Base-by-base conservation (phyloP, 2,797 vertebrate species). In the Sebastes steindachneri region DNA sequence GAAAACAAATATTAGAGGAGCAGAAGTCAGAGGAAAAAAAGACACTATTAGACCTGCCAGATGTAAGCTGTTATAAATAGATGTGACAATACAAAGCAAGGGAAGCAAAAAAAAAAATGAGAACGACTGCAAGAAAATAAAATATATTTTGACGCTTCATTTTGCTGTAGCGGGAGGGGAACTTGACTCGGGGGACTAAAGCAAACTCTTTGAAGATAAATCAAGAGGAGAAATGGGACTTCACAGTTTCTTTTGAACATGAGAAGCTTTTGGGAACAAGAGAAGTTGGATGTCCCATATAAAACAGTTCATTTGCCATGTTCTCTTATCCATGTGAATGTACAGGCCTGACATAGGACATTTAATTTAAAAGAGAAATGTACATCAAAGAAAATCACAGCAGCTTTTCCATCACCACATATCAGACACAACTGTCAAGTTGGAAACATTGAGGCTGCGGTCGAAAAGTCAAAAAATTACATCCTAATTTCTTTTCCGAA, bases 31-130 rank as follows among this genome's bases (percentile, higher is more conserved):
- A 73, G 35, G 2, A 51, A 66, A 62, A 72, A 79, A 60, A 65
- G 51, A 69, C 31, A 21, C 80, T 63, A 76, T 21, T 31, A 83
- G 59, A 83, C 31, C 28, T 68, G 69, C 64, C 66, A 84, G 82
- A 87, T 90, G 59, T 84, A 85, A 91, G 84, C 73, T 10, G 62
- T 81, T 90, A 91, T 89, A 90, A 94, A 93, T 90, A 93, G 90
- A 93, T 73, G n/a, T 86, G 89, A 93, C 91, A 91, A 89, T 82
- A 89, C 80, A 93, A 91, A 91, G 90, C 59, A 65, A 68, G 35
- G 57, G 19, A 78, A 69, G 75, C 37, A 41, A 41, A 41, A 21
- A 33, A 23, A 80, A 63, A 83, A 80, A 77, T 4, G 9, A 51
- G 70, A 75, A 62, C 41, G 15, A 67, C 48, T 68, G 83, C 51